Conservation (phyloP, 1,140 invertebrate genomes). For the Helicoverpa armigera region DNA sequence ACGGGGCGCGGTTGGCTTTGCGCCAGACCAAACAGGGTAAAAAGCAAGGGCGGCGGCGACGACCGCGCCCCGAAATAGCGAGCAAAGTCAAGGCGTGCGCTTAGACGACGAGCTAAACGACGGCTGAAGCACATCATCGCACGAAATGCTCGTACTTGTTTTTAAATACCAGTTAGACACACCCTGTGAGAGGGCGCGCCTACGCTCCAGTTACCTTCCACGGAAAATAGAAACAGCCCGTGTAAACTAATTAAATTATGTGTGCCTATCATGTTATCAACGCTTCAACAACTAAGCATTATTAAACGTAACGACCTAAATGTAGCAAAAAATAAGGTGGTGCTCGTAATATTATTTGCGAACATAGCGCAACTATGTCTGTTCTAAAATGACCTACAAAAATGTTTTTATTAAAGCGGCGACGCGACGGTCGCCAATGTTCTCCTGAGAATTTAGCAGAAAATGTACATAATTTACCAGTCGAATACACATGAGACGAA, state of each 20-base stretch:
- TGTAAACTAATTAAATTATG: conserved; percentile 42
- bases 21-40: conserved; percentile 84
- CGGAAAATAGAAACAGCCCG: background rate
- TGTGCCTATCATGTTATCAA: conserved; percentile 30
- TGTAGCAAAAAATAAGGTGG: conserved; percentile 20
- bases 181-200: conserved; percentile 43
- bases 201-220: conserved; percentile 25
- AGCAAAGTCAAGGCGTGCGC: conserved; percentile 82
- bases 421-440: background rate
- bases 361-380: background rate
- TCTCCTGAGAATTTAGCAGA: conserved; percentile 34
- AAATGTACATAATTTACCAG: background rate
- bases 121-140: conserved; percentile 44
- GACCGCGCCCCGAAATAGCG: conserved; percentile 83
- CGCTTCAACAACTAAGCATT: conserved; percentile 19
- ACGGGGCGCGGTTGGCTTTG: conserved; percentile 78
- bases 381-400: conserved; percentile 17
- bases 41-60: conserved; percentile 81
- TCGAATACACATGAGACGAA: background rate
- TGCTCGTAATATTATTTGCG: background rate
- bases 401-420: conserved; percentile 15
- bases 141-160: conserved; percentile 21
- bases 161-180: conserved; percentile 52
- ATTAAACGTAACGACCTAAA: conserved; percentile 16
- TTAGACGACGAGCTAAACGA: conserved; percentile 52